Conservation (phyloP, 2,113 vertebrate genomes). For the Sebastes fasciatus region DNA sequence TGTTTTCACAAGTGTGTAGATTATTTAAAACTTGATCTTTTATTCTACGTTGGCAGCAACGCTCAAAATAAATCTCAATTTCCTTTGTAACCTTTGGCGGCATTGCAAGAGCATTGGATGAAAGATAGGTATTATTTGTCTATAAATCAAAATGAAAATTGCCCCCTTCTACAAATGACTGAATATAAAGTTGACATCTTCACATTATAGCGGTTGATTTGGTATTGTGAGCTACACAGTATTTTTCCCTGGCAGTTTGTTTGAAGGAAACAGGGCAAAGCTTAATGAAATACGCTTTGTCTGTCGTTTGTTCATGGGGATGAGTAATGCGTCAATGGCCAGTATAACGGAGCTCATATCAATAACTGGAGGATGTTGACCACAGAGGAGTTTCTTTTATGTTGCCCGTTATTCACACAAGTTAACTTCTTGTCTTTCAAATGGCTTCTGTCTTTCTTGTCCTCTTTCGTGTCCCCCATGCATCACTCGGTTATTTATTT, state of each 20-base stretch:
- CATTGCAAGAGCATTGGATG: constrained; percentile 78
- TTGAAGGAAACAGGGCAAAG: constrained; percentile 73
- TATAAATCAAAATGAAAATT: constrained; percentile 88
- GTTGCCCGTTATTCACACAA: constrained; percentile 29
- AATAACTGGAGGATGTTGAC: constrained; percentile 48
- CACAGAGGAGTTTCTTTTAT: constrained; percentile 32
- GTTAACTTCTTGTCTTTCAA: constrained; percentile 37
- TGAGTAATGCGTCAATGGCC: constrained; percentile 50
- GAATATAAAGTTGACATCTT: constrained; percentile 84
- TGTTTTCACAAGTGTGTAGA: constrained; percentile 70
- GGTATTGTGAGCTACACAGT: constrained; percentile 79
- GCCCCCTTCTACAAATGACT: constrained; percentile 82
- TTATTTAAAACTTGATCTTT: constrained; percentile 77
- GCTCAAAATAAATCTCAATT: constrained; percentile 78
- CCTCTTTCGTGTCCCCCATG: not conserved
- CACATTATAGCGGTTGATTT: constrained; percentile 85
- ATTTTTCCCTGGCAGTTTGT: constrained; percentile 66
- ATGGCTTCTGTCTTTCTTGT: constrained; percentile 31
- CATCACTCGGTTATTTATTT: constrained; percentile 32
- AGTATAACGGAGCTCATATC: constrained; percentile 48
- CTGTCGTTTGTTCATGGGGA: constrained; percentile 61
- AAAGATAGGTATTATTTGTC: constrained; percentile 85
- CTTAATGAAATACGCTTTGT: constrained; percentile 75
- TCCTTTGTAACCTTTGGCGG: constrained; percentile 79
- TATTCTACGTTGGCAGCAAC: constrained; percentile 53